Evolutionary conservation across 2,113 vertebrate genomes (phyloP), one percentile per base, ranked within the genome.

Genomic region (Oncorhynchus tshawytscha): DNA sequence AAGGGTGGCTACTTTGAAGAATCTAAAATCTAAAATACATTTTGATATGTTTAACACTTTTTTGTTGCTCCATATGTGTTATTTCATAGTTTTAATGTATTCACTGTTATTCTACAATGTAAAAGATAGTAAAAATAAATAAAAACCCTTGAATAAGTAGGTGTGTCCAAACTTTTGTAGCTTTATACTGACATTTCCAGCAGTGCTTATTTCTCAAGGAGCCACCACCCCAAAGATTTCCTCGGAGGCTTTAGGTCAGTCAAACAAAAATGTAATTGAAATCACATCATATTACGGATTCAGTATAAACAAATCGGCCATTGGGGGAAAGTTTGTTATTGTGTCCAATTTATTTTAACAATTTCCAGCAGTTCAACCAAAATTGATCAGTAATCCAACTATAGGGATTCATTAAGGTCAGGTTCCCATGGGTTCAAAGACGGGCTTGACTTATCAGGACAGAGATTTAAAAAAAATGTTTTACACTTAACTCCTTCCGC

Each of bases 191-290:
- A 57, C 25, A 25, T 51, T 22, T 62, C 54, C 68, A 45, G 49
- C 22, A 65, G 75, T 77, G 68, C 65, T 72, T 77, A 34, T 51
- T 78, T 60, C 68, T 57, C 45, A 24, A 71, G 71, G 24, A 71
- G 51, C 11, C 27, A 29, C 65, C 25, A 67, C 1, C 65, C 65
- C 27, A 25, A 5, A 5, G 3, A 29, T 66, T 60, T 70, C 60
- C 1, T 39, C 34, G 65, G 31, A 71, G 3, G 9, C 72, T 78
- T 77, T 73, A 73, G 67, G 45, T 76, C 69, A 79, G 70, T 81
- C 57, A 73, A 78, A 75, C 49, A 66, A 72, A 83, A 69, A 67
- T 49, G 71, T 12, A 82, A 65, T 69, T 70, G 51, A 65, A 45
- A 45, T 45, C 39, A 45, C 39, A 45, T 45, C 39, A 45, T 45